Evolutionary conservation across 2,113 vertebrate species (phyloP).

Genomic region (Nerophis ophidion): DNA sequence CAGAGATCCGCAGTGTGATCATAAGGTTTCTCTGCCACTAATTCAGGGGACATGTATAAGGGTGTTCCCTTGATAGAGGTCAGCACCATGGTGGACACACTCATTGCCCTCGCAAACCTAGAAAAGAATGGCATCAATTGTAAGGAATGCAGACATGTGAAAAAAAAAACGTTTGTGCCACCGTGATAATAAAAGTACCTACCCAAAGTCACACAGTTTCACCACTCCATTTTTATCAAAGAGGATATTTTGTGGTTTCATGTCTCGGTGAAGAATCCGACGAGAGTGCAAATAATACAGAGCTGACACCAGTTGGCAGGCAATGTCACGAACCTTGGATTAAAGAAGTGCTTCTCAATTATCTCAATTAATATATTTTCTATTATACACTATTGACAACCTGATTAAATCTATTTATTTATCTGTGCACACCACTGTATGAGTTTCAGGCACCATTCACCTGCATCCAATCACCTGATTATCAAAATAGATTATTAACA

Average conservation of each 20-base stretch:
- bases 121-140: constrained; percentile 4
- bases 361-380: no score
- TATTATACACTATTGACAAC: no score
- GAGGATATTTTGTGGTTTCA: constrained; percentile 97
- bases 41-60: constrained; percentile 94
- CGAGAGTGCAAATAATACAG: constrained; percentile 95
- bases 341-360: background rate
- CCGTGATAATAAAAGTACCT: constrained; percentile 13
- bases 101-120: constrained; percentile 95
- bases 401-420: no score
- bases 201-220: constrained; percentile 98
- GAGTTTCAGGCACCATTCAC: no score
- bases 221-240: constrained; percentile 85
- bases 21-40: constrained; percentile 89
- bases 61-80: constrained; percentile 97
- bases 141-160: background rate
- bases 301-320: constrained; percentile 92
- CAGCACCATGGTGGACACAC: constrained; percentile 89
- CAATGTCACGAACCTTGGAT: constrained; percentile 80
- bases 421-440: no score
- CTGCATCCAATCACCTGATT: no score
- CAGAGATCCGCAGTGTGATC: constrained; percentile 94
- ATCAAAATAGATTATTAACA: no score
- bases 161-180: background rate
- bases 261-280: constrained; percentile 93